Percentiles rank a stretch among this genome's conserved stretches.
These are phyloP conservation scores for Portunus trituberculatus DNA, from an alignment of 1,140 invertebrate genomes.

Conservation along the genomic window DNA sequence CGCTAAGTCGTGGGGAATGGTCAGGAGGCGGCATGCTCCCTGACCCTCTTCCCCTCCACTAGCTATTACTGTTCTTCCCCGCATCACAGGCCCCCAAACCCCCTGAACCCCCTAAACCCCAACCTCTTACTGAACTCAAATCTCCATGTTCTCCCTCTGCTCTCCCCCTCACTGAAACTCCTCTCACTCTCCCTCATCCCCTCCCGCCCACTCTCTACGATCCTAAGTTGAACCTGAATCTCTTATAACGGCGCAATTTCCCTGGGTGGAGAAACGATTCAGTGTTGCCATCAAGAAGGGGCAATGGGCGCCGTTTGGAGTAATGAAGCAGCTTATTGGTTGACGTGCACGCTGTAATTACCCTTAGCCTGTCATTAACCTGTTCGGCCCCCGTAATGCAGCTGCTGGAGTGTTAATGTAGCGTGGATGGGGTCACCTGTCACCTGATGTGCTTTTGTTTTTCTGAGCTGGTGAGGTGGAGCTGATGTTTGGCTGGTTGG, in stretches of 20 bases:
- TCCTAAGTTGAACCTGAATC: background rate
- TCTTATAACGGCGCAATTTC: background rate
- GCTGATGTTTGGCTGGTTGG: background rate
- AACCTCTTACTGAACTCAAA: background rate
- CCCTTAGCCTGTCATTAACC: background rate
- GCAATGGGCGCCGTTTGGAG: background rate
- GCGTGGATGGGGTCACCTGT: background rate
- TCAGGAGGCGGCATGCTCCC: background rate
- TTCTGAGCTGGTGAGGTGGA: background rate
- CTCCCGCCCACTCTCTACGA: background rate
- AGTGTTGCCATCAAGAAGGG: background rate
- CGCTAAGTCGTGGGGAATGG: background rate
- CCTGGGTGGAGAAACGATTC: background rate
- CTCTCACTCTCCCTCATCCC: slow-evolving; percentile 29
- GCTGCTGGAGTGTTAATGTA: background rate
- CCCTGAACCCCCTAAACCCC: background rate
- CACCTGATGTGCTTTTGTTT: background rate
- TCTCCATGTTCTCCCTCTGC: background rate
- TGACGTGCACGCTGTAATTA: slow-evolving; percentile 1
- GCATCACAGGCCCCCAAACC: no score
- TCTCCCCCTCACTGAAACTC: background rate
- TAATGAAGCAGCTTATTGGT: slow-evolving; percentile 4
- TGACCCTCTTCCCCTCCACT: background rate
- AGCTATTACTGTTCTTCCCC: no score
- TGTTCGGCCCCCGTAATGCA: background rate